These are phyloP conservation scores for Halcyon chelicuti DNA, from an alignment of 2,797 vertebrate genomes.

Conservation along the genomic window DNA sequence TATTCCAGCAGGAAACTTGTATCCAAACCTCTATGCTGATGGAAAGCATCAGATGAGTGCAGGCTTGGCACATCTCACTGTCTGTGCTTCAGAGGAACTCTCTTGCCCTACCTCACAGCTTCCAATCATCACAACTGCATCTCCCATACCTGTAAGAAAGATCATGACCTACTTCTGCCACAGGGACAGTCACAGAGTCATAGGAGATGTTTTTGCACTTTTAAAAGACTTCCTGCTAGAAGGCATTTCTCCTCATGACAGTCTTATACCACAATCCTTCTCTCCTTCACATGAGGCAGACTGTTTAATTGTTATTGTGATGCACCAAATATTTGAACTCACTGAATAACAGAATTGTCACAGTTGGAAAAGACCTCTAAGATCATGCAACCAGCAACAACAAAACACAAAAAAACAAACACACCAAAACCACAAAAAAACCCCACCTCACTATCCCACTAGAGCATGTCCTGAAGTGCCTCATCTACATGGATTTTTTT, in stretches of 20 bases:
- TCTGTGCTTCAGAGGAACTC: not conserved
- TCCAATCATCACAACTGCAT: not conserved
- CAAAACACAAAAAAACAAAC: too few species aligned
- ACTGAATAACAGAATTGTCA: too few species aligned
- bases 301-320: not conserved
- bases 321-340: not conserved
- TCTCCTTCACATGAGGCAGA: not conserved
- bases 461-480: too few species aligned
- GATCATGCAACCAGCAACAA: too few species aligned
- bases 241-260: not conserved
- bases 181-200: not conserved
- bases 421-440: too few species aligned
- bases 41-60: not conserved
- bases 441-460: too few species aligned
- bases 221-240: not conserved
- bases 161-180: not conserved
- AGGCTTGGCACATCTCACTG: not conserved
- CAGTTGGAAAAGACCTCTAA: too few species aligned
- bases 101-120: not conserved
- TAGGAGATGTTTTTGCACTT: not conserved
- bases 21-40: not conserved
- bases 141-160: not conserved
- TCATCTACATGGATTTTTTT: too few species aligned
- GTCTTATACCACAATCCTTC: not conserved
- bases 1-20: not conserved